Evolutionary conservation across 1,140 invertebrate genomes (phyloP), one percentile per base, ranked within the genome.

Genomic region (Campoletis sonorensis): DNA sequence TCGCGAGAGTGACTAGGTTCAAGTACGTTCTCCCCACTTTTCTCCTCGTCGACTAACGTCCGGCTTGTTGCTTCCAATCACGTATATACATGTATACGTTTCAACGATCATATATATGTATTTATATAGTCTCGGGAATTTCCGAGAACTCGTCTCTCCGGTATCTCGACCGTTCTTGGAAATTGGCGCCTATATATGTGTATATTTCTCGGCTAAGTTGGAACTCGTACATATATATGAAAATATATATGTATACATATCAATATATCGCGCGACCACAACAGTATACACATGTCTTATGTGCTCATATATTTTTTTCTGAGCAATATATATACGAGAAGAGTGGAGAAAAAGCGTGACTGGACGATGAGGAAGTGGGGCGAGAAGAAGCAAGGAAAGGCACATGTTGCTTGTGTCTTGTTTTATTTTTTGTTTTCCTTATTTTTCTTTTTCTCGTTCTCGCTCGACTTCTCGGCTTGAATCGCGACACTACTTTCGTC

Each of bases 91-190:
- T 45, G 61, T 27, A n/a, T 76, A 73, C 23, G 51, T 37, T 4
- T 37, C 4, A 37, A 37, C 10, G 10, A 37, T 4, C 4, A 37
- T 73, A 72, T 37, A 72, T 72, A 72, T 72, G 37, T 37, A 18
- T 73, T 40, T 33, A 33, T 76, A 26, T 1, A n/a, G 21, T 68
- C 49, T 37, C 40, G 78, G 49, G 45, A 79, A 49, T 51, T 54
- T 70, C 49, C 68, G 51, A 79, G 67, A 79, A 79, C 54, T 68
- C 54, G 58, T 68, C 67, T 79, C 26, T 21, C 73, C 51, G 23
- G 27, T 76, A 51, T 76, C 27, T 49, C 73, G 45, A 27, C 54
- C 67, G 54, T 79, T 64, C 45, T 67, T 49, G 37, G 40, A 49
- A 73, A n/a, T 49, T 21, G 71, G 71, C 37, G 37, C 71, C 49